Conservation (phyloP, 1,140 invertebrate species). For the Eurosta solidaginis region DNA sequence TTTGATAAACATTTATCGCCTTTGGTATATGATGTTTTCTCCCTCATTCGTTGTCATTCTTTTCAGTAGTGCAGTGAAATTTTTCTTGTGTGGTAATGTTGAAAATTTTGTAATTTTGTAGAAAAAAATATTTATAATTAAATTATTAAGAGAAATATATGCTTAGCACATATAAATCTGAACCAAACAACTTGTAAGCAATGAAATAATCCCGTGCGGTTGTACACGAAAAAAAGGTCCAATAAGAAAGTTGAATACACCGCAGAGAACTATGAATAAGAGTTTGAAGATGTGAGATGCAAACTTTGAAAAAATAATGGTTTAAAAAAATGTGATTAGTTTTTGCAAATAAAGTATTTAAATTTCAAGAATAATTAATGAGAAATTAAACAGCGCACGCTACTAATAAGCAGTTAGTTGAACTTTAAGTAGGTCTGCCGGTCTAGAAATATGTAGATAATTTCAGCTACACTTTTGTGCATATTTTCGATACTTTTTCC, state of each 20-base stretch:
- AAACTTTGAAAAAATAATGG: not conserved
- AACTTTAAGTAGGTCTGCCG: too few species aligned
- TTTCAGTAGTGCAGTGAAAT: constrained; percentile 25
- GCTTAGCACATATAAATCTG: not conserved
- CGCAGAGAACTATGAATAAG: constrained; percentile 7
- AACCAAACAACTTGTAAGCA: not conserved
- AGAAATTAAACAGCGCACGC: too few species aligned
- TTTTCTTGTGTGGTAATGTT: constrained; percentile 21
- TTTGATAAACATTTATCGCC: not conserved
- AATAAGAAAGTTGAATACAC: not conserved
- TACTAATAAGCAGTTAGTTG: too few species aligned
- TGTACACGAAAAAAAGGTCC: not conserved
- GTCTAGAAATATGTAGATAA: not conserved
- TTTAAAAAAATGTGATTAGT: not conserved
- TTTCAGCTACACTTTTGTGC: too few species aligned
- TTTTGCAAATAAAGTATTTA: too few species aligned
- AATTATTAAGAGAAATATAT: constrained; percentile 21
- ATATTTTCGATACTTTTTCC: too few species aligned
- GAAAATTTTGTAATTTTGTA: constrained; percentile 7
- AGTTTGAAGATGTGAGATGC: constrained; percentile 16
- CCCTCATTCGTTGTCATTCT: constrained; percentile 14
- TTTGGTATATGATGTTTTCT: constrained; percentile 12
- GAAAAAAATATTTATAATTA: not conserved
- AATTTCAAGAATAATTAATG: too few species aligned
- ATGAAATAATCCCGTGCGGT: not conserved